These are phyloP conservation scores for Micrasema minimum DNA, from an alignment of 1,140 invertebrate species.

Conservation along the genomic window DNA sequence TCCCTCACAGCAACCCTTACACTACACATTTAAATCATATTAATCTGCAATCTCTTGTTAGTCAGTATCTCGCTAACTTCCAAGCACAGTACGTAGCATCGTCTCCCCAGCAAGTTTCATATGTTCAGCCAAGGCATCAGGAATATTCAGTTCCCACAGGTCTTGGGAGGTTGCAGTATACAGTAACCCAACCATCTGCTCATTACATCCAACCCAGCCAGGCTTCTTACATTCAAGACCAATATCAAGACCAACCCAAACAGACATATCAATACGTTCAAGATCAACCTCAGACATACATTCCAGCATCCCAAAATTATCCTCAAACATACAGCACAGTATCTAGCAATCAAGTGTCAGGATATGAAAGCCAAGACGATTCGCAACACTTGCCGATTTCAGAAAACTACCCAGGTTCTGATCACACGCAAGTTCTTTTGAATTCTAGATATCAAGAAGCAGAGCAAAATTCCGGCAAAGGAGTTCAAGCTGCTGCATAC, in stretches of 20 bases:
- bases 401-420: slow-evolving; percentile 56
- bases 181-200: slow-evolving; percentile 60
- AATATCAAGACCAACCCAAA: slow-evolving; percentile 29
- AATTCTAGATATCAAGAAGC: slow-evolving; percentile 41
- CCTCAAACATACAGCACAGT: slow-evolving; percentile 39
- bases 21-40: slow-evolving; percentile 66
- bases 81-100: slow-evolving; percentile 41
- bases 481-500: slow-evolving; percentile 4
- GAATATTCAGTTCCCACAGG: slow-evolving; percentile 56
- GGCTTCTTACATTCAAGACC: slow-evolving; percentile 25
- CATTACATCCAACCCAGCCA: slow-evolving; percentile 40
- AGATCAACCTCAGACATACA: slow-evolving; percentile 23
- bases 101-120: slow-evolving; percentile 49
- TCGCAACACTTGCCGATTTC: slow-evolving; percentile 50
- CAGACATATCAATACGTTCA: slow-evolving; percentile 44
- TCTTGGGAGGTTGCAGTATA: slow-evolving; percentile 61
- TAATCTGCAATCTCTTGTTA: slow-evolving; percentile 61
- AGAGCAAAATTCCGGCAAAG: slow-evolving; percentile 5
- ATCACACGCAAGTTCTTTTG: slow-evolving; percentile 55
- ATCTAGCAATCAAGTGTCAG: slow-evolving; percentile 15
- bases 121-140: slow-evolving; percentile 56
- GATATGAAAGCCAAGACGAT: slow-evolving; percentile 41
- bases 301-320: slow-evolving; percentile 36
- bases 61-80: slow-evolving; percentile 55
- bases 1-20: slow-evolving; percentile 66